Evolutionary conservation across 2,797 vertebrate species (phyloP), one percentile per base, ranked within the genome.

Genomic region (Sternarchorhynchus goeldii): DNA sequence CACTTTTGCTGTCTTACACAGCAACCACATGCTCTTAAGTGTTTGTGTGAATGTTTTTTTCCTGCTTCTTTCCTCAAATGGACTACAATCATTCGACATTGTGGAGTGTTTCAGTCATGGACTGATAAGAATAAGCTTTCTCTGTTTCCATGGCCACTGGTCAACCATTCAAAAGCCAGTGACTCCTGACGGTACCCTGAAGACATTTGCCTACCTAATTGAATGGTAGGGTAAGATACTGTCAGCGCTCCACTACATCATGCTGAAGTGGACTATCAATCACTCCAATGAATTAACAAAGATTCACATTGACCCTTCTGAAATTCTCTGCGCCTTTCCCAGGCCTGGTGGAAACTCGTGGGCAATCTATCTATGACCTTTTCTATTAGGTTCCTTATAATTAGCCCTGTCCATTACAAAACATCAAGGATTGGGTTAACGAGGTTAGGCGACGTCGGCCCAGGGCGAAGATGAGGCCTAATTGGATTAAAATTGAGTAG

Each of bases 401-500:
- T 91, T 90, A 82, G 81, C 83, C 82, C 87, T 76, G 88, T 87
- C 91, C 87, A 84, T 91, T 87, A 89, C 75, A 79, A 86, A 87
- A 74, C 3, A 75, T 90, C 88, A 88, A 87, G 74, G 89, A 91
- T 92, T 89, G 83, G 75, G 81, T 82, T 92, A 93, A 92, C 83
- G 0, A 92, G 85, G 89, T 92, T 93, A 93, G 73, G 83, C 82
- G 83, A 92, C 89, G 86, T 93, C 87, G 90, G 92, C 86, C 80
- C 68, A 53, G 85, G 84, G 90, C 86, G 88, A 89, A 92, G 90
- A 92, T 90, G 91, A 91, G 81, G 86, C 80, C 77, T 87, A 92
- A 94, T 88, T 72, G 79, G 88, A 93, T 94, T 94, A 93, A 88
- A 84, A 93, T 93, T 39, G 92, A 94, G 91, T 89, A 81, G 79